Evolutionary conservation across 2,797 vertebrate species (phyloP).

Genomic region (Sebastes miniatus): DNA sequence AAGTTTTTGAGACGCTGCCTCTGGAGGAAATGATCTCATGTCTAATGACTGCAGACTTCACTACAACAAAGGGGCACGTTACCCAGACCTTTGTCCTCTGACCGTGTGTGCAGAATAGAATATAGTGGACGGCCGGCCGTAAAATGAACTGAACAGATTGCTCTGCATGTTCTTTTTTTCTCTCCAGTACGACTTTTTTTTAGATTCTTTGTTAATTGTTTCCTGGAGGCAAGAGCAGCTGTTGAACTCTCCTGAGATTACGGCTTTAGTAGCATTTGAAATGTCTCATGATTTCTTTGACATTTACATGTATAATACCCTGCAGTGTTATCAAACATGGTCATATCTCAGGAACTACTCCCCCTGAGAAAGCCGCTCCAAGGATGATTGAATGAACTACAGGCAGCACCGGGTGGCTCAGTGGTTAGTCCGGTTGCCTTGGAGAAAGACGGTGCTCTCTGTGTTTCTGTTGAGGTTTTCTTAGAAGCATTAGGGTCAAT

Average conservation of each 20-base stretch:
- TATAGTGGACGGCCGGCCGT: not conserved
- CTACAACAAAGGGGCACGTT: slow-evolving; percentile 27
- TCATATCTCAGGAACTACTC: not conserved
- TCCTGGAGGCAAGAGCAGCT: not conserved
- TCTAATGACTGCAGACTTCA: slow-evolving; percentile 50
- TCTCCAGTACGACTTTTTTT: not conserved
- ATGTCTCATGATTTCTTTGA: not conserved
- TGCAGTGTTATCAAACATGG: not conserved
- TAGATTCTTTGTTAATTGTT: not conserved
- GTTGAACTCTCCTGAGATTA: not conserved
- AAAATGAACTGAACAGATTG: not conserved
- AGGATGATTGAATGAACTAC: not conserved
- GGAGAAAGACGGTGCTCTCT: not conserved
- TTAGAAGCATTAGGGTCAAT: not conserved
- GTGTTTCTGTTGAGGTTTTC: not conserved
- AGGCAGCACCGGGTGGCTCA: not conserved
- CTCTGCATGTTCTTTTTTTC: not conserved
- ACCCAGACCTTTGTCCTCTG: slow-evolving; percentile 51
- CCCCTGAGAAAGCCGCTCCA: not conserved
- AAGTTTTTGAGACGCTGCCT: slow-evolving; percentile 28
- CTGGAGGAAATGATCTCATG: slow-evolving; percentile 68
- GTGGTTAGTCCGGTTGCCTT: not conserved
- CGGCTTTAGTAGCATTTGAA: not conserved
- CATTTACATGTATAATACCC: not conserved
- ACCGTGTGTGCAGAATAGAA: not conserved